Evolutionary conservation across 2,888 invertebrate species (phyloP).

Genomic region (Eilema sororculum): DNA sequence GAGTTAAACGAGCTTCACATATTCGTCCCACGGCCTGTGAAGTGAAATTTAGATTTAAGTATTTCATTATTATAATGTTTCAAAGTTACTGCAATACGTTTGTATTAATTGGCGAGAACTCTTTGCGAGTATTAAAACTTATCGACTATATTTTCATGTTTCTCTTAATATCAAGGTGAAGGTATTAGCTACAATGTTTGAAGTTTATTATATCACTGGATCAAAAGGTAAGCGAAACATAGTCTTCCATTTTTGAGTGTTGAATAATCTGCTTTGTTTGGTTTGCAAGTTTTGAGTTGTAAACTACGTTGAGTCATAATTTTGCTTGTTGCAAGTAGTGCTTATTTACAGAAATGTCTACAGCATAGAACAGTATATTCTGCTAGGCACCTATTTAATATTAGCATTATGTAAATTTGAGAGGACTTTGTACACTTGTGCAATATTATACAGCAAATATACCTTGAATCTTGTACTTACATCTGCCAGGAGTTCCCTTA

Average conservation of each 20-base stretch:
- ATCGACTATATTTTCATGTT: background rate
- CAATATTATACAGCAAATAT: too few species aligned
- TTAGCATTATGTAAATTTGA: background rate
- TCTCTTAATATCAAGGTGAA: background rate
- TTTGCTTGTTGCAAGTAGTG: background rate
- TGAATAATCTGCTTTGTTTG: background rate
- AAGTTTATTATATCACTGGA: background rate
- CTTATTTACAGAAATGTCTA: background rate
- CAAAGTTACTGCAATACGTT: conserved; percentile 56
- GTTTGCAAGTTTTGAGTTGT: background rate
- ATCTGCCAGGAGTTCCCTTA: too few species aligned
- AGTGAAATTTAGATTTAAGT: too few species aligned
- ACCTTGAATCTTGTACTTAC: too few species aligned
- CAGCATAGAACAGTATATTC: background rate
- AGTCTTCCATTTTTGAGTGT: background rate
- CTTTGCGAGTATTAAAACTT: background rate
- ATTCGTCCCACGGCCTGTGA: too few species aligned
- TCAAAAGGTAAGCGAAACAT: background rate
- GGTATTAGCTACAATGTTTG: background rate
- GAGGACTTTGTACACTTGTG: too few species aligned
- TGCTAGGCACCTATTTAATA: background rate
- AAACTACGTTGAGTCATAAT: background rate
- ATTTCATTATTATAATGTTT: conserved; percentile 27
- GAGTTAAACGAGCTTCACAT: too few species aligned
- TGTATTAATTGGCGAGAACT: background rate